Percentiles rank a stretch among this genome's conserved stretches.
Evolutionary conservation across 92 coral and sea anemone species (phyloP).

Genomic region (Pocillopora meandrina): DNA sequence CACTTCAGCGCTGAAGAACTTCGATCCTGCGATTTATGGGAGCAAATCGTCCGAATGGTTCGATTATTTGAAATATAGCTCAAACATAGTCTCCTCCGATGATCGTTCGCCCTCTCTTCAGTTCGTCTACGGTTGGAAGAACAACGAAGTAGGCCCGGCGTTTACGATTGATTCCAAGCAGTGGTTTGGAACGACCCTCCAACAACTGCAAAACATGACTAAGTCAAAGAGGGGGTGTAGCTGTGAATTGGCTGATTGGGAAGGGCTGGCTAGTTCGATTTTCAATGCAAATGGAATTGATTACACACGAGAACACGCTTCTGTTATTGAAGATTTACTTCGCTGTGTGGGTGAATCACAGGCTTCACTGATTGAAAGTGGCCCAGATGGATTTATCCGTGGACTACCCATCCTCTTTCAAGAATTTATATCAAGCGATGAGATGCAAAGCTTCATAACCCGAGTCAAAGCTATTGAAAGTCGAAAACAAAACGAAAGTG

Average conservation of each 20-base stretch:
- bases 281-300: not conserved
- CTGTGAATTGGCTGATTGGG: not conserved
- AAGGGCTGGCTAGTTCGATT: not conserved
- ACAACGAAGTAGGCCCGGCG: constrained; percentile 7
- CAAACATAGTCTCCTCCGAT: too few relatives aligned
- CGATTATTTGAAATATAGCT: too few relatives aligned
- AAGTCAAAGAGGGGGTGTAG: not conserved
- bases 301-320: not conserved
- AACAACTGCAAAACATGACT: not conserved
- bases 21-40: constrained; percentile 67
- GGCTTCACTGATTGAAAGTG: not conserved
- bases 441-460: not conserved
- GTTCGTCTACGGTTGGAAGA: not conserved
- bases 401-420: not conserved
- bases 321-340: not conserved
- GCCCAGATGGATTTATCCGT: not conserved
- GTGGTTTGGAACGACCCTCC: not conserved
- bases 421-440: not conserved
- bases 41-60: not conserved
- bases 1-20: constrained; percentile 49
- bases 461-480: not conserved
- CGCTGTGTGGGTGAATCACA: not conserved
- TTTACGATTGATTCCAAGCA: not conserved
- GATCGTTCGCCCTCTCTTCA: not conserved
- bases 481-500: not conserved